Evolutionary conservation across 2,888 invertebrate genomes (phyloP).

Genomic region (Sepioteuthis lessoniana): DNA sequence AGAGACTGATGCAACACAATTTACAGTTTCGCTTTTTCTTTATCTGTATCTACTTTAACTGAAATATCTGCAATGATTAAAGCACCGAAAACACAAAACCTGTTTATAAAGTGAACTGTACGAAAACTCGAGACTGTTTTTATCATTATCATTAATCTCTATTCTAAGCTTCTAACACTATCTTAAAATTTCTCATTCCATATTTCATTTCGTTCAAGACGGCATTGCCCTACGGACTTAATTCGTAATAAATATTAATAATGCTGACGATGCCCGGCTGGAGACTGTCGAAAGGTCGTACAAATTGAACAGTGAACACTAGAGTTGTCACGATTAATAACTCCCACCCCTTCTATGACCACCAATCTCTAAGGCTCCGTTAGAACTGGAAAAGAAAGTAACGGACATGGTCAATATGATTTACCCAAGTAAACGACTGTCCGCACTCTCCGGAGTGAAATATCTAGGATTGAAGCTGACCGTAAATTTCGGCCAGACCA

Average conservation of each 20-base stretch:
- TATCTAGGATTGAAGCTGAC: not conserved
- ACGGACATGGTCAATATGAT: not conserved
- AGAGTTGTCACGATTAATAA: not conserved
- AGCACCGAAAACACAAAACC: not conserved
- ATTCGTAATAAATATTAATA: not conserved
- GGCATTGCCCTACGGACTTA: not conserved
- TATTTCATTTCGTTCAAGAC: not conserved
- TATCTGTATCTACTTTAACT: too few species aligned
- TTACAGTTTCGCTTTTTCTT: too few species aligned
- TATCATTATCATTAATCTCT: not conserved
- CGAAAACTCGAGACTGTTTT: not conserved
- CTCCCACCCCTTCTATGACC: not conserved
- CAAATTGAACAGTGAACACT: not conserved
- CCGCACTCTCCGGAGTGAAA: not conserved
- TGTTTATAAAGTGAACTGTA: not conserved
- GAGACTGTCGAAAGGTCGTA: constrained; percentile 23
- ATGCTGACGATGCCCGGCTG: not conserved
- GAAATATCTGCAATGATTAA: too few species aligned
- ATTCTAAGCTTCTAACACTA: not conserved
- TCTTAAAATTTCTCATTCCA: not conserved
- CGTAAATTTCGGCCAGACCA: not conserved
- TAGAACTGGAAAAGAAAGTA: not conserved
- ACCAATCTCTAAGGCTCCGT: not conserved
- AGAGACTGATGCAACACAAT: too few species aligned
- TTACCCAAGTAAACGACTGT: not conserved